Percentiles rank a stretch among this genome's conserved stretches.
Conservation (phyloP, 1,140 invertebrate genomes). For the Leucophenga varia region DNA sequence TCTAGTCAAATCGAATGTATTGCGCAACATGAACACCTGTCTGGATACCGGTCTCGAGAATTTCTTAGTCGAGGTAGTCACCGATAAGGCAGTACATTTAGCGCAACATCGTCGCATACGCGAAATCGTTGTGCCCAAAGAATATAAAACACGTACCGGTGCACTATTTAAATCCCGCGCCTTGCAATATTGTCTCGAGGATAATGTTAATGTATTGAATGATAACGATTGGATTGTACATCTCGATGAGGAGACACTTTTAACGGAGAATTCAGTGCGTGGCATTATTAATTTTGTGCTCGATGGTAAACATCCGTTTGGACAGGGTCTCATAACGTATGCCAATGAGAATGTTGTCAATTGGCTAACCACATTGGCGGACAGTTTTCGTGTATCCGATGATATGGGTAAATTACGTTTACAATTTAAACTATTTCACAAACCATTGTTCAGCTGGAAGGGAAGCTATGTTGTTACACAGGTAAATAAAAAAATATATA, state of each 20-base stretch:
- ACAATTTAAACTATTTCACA: slow-evolving; percentile 91
- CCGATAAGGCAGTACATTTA: slow-evolving; percentile 83
- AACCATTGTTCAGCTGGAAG: slow-evolving; percentile 97
- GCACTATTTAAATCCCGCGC: slow-evolving; percentile 95
- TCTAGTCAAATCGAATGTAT: slow-evolving; percentile 86
- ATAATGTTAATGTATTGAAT: slow-evolving; percentile 81
- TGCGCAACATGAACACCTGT: slow-evolving; percentile 87
- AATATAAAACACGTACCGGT: slow-evolving; percentile 85
- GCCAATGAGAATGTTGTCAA: slow-evolving; percentile 96
- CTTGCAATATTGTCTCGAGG: slow-evolving; percentile 94
- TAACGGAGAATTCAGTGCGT: slow-evolving; percentile 87
- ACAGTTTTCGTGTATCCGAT: slow-evolving; percentile 94
- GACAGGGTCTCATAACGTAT: slow-evolving; percentile 97
- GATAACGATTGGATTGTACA: slow-evolving; percentile 97
- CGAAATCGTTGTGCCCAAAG: slow-evolving; percentile 83
- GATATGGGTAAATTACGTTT: slow-evolving; percentile 95
- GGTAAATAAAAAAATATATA: slow-evolving; percentile 58
- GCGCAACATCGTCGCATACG: slow-evolving; percentile 71
- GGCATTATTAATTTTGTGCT: slow-evolving; percentile 96
- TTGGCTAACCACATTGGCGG: slow-evolving; percentile 95
- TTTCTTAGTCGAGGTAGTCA: slow-evolving; percentile 96
- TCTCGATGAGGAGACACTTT: slow-evolving; percentile 94
- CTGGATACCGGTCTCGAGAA: slow-evolving; percentile 89
- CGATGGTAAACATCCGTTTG: slow-evolving; percentile 94
- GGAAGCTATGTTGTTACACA: slow-evolving; percentile 93